Conservation (phyloP, 2,797 vertebrate species). For the Petrocephalus schoutedeni region DNA sequence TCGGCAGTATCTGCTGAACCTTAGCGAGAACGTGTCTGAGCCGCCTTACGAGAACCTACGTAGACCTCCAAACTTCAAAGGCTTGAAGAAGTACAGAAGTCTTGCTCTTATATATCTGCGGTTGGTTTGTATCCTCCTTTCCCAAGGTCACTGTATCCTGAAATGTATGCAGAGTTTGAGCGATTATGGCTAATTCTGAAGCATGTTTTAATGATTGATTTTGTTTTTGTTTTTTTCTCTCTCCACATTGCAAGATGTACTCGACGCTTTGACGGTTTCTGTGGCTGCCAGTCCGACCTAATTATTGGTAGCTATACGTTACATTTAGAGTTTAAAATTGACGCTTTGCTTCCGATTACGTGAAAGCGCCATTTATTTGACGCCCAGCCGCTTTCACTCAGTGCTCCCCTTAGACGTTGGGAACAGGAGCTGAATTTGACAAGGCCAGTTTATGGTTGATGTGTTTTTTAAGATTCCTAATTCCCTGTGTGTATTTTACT, state of each 20-base stretch:
- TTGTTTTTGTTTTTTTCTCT: background rate
- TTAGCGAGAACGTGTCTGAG: conserved; percentile 50
- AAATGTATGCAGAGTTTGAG: background rate
- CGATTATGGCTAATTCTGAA: background rate
- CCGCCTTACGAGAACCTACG: conserved; percentile 23
- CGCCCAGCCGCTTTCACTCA: background rate
- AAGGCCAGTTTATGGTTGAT: conserved; percentile 54
- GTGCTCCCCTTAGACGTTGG: background rate
- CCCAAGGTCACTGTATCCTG: background rate
- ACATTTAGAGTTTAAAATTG: background rate
- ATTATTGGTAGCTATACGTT: background rate
- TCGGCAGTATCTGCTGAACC: conserved; percentile 72
- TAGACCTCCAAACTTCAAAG: conserved; percentile 21
- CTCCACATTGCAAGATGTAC: background rate
- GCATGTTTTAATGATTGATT: conserved; percentile 13
- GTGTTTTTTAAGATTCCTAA: background rate
- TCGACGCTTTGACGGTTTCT: background rate
- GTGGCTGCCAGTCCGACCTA: background rate
- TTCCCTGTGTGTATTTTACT: background rate
- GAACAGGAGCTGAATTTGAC: conserved; percentile 37
- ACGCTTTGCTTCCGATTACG: background rate
- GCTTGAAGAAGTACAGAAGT: background rate
- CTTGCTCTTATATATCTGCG: background rate
- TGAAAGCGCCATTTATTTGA: background rate
- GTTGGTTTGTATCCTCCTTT: background rate